A percentile compares a stretch with the other conserved stretches of the same genome.
Conservation (phyloP, 2,113 vertebrate genomes). For the Odocoileus hemionus region DNA sequence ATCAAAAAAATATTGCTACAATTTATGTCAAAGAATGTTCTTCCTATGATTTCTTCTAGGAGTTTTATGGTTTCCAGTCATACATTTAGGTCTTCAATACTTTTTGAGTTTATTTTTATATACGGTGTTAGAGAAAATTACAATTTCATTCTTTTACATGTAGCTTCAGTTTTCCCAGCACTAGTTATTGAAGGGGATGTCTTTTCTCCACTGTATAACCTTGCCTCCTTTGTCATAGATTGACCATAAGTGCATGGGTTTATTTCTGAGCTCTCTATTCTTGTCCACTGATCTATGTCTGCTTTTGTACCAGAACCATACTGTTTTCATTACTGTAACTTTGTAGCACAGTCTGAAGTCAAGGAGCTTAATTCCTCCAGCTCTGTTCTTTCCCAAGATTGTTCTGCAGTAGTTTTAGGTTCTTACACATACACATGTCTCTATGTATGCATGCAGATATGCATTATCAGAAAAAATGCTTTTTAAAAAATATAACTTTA, state of each 20-base stretch:
- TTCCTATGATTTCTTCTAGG: not conserved
- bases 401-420: not conserved
- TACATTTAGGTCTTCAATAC: not conserved
- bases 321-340: not conserved
- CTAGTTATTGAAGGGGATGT: not conserved
- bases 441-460: not conserved
- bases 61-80: not conserved
- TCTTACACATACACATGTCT: not conserved
- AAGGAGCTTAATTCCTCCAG: not conserved
- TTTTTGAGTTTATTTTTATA: not conserved
- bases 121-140: not conserved
- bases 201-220: not conserved
- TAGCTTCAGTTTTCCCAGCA: not conserved
- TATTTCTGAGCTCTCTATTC: not conserved
- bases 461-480: not conserved
- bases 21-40: not conserved
- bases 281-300: not conserved
- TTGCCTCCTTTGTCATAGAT: not conserved
- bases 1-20: not conserved
- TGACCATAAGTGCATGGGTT: not conserved
- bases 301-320: not conserved
- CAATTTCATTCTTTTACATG: not conserved
- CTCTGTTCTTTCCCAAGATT: not conserved
- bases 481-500: not conserved
- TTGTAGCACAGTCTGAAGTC: not conserved